Conservation (phyloP, 2,797 vertebrate species). For the Girardinus metallicus region DNA sequence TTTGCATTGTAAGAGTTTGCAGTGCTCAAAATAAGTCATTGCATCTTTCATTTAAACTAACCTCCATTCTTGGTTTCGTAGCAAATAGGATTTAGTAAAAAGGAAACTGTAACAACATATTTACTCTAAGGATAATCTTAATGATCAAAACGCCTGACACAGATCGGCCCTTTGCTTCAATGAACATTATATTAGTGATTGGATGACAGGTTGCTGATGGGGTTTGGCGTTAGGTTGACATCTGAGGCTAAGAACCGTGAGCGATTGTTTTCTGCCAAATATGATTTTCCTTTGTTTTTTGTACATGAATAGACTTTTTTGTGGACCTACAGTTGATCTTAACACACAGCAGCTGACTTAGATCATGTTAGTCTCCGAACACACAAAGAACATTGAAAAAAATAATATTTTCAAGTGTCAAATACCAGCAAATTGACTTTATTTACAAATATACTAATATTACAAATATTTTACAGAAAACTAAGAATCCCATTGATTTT, state of each 20-base stretch:
- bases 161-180: slow-evolving; percentile 33
- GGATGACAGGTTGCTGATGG: slow-evolving; percentile 68
- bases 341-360: slow-evolving; percentile 14
- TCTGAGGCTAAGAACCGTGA: slow-evolving; percentile 52
- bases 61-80: slow-evolving; percentile 6
- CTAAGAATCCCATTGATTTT: neutral
- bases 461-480: neutral
- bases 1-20: slow-evolving; percentile 11
- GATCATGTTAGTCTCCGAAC: neutral
- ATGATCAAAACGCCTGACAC: slow-evolving; percentile 32
- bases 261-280: slow-evolving; percentile 50
- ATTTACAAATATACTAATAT: too few species aligned
- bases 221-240: slow-evolving; percentile 51
- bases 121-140: slow-evolving; percentile 12
- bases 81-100: slow-evolving; percentile 32
- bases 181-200: slow-evolving; percentile 58
- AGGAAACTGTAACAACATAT: neutral
- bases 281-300: slow-evolving; percentile 41
- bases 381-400: neutral
- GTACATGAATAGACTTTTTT: slow-evolving; percentile 19
- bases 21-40: slow-evolving; percentile 8
- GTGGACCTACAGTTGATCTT: neutral
- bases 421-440: neutral
- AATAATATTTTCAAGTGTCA: neutral
- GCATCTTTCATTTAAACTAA: neutral